Evolutionary conservation across 2,888 invertebrate genomes (phyloP), one percentile per base, ranked within the genome.

Genomic region (Drosophila setosimentum): DNA sequence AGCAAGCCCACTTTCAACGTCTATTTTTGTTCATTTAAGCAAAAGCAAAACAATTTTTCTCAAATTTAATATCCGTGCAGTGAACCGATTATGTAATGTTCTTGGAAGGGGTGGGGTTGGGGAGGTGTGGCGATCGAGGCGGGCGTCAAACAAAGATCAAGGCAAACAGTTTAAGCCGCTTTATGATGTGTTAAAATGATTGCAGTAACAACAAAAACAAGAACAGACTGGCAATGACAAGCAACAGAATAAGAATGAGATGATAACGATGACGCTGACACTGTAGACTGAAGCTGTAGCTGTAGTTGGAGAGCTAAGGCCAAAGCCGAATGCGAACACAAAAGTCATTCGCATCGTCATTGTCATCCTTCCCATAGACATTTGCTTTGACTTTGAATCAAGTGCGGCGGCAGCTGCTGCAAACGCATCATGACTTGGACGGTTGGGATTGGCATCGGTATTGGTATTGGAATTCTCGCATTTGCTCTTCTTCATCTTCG

Each of bases 121-220:
- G 18, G 4, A 7, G 29, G 30, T 24, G 45, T 24, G 18, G 6
- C 29, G 1, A 30, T 10, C 30, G 54, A 21, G 69, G 69, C 49
- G 54, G 37, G 68, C 37, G 54, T 37, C 48, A 24, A 37, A 33
- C 32, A 50, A 58, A 65, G 72, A 77, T 76, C 62, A 77, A 76
- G 73, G 58, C 55, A 59, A 73, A 88, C 88, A 85, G 81, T 87
- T 80, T 79, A 87, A 88, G 87, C 82, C 72, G 83, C 90, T 86
- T 89, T 83, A 85, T 76, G 83, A 90, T 89, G 87, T 87, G 87
- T 88, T 90, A 87, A 87, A 89, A 87, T 74, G 80, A 90, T 85
- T 83, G 88, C 87, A 73, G 51, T 73, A 73, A 55, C 58, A 61
- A 62, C 54, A 66, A 42, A 51, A 74, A 62, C 59, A 64, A 54